phyloP scores from a whole-genome alignment of 2,113 vertebrate species.

The Synchiropus splendidus region DNA sequence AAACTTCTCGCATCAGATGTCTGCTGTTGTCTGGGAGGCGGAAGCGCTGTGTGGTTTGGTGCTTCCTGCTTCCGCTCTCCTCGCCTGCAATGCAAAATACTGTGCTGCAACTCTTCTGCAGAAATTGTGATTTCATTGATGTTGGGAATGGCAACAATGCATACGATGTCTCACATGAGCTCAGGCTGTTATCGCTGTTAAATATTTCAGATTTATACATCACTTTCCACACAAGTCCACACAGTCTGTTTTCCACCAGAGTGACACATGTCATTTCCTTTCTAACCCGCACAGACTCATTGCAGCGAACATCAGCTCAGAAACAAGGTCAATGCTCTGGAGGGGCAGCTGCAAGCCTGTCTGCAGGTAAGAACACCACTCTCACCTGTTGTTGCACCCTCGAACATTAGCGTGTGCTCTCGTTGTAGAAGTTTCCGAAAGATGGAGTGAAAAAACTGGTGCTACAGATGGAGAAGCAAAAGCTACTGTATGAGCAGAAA shows the following conservation, averaged over 20 bases:
- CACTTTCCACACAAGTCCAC: conserved; percentile 13
- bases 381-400: no score
- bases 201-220: neutral
- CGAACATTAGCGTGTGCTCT: no score
- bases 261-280: conserved; percentile 60
- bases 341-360: conserved; percentile 81
- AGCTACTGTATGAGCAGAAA: conserved; percentile 76
- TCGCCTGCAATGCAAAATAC: conserved; percentile 10
- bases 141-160: no score
- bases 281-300: conserved; percentile 74
- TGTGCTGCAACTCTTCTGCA: conserved; percentile 35
- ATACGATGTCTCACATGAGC: neutral
- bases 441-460: conserved; percentile 76
- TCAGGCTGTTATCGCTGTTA: neutral
- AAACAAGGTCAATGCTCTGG: conserved; percentile 75
- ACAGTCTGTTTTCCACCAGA: no score
- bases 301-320: conserved; percentile 84
- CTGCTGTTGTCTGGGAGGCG: conserved; percentile 31
- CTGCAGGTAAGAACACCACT: conserved; percentile 72
- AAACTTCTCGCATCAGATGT: neutral
- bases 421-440: conserved; percentile 52
- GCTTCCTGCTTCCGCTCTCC: conserved; percentile 49
- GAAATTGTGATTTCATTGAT: conserved; percentile 5
- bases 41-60: conserved; percentile 48
- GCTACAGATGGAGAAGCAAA: conserved; percentile 87